These are phyloP conservation scores for Drosophila fuyamai DNA, from an alignment of 1,140 invertebrate genomes.

Conservation along the genomic window DNA sequence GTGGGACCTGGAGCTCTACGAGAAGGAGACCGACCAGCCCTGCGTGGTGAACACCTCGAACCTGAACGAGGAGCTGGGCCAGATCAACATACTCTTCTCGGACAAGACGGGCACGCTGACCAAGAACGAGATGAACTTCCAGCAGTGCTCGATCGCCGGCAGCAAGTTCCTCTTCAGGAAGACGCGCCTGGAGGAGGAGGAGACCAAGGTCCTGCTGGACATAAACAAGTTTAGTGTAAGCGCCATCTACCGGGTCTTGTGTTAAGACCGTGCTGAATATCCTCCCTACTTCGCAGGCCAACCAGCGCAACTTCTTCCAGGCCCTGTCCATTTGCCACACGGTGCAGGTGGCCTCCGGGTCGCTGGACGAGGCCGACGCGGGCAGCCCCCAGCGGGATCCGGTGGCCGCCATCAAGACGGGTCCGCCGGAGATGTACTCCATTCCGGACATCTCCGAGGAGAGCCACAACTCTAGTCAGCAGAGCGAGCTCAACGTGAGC, in stretches of 20 bases:
- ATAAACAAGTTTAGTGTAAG: conserved; percentile 41
- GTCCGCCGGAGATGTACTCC: conserved; percentile 74
- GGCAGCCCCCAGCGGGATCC: conserved; percentile 30
- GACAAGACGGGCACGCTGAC: conserved; percentile 99
- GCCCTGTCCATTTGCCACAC: conserved; percentile 92
- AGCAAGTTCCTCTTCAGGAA: conserved; percentile 87
- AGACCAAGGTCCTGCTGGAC: conserved; percentile 36
- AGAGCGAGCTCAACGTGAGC: conserved; percentile 74
- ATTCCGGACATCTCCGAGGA: conserved; percentile 82
- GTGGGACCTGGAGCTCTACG: conserved; percentile 97
- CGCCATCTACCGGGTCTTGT: too few relatives aligned
- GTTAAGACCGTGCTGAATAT: too few relatives aligned
- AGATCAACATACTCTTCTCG: conserved; percentile 96
- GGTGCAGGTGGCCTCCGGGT: conserved; percentile 87
- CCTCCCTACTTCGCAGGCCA: conserved; percentile 5
- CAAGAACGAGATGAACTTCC: conserved; percentile 98
- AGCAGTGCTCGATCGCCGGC: conserved; percentile 93
- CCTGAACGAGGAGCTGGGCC: conserved; percentile 99
- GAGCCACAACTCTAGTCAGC: conserved; percentile 79
- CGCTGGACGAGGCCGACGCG: conserved; percentile 34
- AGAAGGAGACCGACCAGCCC: conserved; percentile 94
- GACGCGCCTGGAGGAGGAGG: conserved; percentile 42
- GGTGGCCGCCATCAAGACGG: conserved; percentile 24
- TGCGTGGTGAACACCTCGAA: conserved; percentile 98
- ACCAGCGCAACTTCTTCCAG: conserved; percentile 85